Percentiles rank a stretch among this genome's conserved stretches.
Evolutionary conservation across 2,888 invertebrate species (phyloP).

Genomic region (Saturnia japonica): DNA sequence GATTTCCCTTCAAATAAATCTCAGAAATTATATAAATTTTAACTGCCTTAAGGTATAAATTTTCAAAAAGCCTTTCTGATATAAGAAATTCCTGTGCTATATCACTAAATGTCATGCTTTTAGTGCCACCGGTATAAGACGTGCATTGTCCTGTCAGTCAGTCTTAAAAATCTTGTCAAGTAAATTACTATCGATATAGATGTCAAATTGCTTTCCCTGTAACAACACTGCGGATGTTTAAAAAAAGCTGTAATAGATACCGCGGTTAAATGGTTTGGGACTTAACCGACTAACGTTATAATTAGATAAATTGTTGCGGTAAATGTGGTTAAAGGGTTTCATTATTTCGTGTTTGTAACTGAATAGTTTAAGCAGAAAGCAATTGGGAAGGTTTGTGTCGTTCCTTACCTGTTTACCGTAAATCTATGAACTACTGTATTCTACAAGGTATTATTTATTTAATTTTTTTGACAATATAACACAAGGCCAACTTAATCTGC

Average conservation of each 20-base stretch:
- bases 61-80: no score
- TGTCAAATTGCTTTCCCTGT: neutral
- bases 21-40: no score
- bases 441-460: no score
- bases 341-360: slow-evolving; percentile 25
- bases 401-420: slow-evolving; percentile 1
- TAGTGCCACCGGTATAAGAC: no score
- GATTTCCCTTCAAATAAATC: no score
- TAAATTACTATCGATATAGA: neutral
- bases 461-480: no score
- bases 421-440: neutral
- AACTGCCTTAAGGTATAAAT: no score
- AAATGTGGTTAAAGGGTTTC: slow-evolving; percentile 20
- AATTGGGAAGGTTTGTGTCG: slow-evolving; percentile 30
- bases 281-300: slow-evolving; percentile 15
- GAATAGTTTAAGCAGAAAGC: slow-evolving; percentile 19
- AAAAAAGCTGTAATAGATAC: slow-evolving; percentile 10
- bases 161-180: neutral
- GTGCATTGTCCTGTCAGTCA: no score
- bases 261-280: neutral
- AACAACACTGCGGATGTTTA: neutral
- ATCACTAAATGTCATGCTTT: no score
- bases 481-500: no score
- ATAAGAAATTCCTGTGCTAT: no score
- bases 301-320: slow-evolving; percentile 23